A percentile compares a stretch with the other conserved stretches of the same genome.
phyloP scores from a whole-genome alignment of 2,888 invertebrate genomes.

The Chrysodeixis includens region DNA sequence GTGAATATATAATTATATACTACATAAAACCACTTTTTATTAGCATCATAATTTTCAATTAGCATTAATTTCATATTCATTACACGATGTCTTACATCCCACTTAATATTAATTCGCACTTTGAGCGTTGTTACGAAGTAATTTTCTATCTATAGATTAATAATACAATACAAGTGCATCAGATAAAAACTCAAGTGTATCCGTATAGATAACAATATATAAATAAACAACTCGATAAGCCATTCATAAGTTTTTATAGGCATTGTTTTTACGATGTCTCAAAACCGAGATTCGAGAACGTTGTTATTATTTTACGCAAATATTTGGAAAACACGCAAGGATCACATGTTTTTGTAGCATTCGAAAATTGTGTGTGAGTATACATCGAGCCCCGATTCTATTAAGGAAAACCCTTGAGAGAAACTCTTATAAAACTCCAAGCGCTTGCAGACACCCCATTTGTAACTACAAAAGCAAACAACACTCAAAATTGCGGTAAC shows the following conservation, averaged over 20 bases:
- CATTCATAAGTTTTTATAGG: not conserved
- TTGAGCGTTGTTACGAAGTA: not conserved
- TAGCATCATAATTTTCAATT: not conserved
- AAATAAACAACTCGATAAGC: constrained; percentile 4
- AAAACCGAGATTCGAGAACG: not conserved
- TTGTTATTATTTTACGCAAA: not conserved
- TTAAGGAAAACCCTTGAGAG: not conserved
- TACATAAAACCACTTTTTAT: not conserved
- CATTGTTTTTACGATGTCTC: not conserved
- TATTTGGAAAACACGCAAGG: not conserved
- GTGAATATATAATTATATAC: not conserved
- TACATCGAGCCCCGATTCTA: not conserved
- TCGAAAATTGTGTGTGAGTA: not conserved
- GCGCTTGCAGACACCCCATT: constrained; percentile 46
- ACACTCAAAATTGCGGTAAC: constrained; percentile 43
- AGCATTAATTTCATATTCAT: not conserved
- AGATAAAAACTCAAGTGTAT: not conserved
- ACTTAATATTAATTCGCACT: not conserved
- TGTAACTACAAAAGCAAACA: constrained; percentile 57
- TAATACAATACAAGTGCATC: not conserved
- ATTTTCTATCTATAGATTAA: not conserved
- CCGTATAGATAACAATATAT: not conserved
- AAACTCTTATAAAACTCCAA: constrained; percentile 29
- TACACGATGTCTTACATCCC: not conserved
- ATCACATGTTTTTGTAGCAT: not conserved